Evolutionary conservation across 2,113 vertebrate genomes (phyloP).

Genomic region (Agapornis roseicollis): DNA sequence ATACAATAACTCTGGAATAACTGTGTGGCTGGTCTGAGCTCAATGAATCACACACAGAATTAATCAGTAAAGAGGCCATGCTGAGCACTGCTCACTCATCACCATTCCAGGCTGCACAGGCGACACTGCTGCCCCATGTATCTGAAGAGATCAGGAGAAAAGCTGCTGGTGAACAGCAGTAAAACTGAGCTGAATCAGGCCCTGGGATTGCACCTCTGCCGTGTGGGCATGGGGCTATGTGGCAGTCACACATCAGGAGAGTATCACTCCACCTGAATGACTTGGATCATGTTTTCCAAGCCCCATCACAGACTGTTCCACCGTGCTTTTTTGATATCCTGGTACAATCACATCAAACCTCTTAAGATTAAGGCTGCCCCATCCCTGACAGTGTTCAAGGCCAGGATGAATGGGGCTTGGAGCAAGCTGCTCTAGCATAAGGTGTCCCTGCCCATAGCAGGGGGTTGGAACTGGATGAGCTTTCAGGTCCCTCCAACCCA

Average conservation of each 20-base stretch:
- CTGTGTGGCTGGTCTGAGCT: not conserved
- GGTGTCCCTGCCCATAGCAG: not conserved
- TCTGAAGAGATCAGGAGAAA: not conserved
- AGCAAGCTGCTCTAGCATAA: not conserved
- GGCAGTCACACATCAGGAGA: not conserved
- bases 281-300: not conserved
- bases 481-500: not conserved
- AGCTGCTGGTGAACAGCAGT: not conserved
- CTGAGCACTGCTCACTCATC: not conserved
- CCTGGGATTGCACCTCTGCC: not conserved
- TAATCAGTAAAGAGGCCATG: not conserved
- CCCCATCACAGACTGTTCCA: not conserved
- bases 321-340: not conserved
- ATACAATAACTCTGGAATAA: not conserved
- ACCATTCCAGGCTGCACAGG: not conserved
- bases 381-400: not conserved
- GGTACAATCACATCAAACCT: not conserved
- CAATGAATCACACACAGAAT: not conserved
- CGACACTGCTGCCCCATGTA: fast-evolving
- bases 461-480: not conserved
- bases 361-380: not conserved
- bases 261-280: not conserved
- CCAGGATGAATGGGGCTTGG: not conserved
- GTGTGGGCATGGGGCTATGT: not conserved
- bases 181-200: not conserved